Base-by-base conservation (phyloP, 2,888 invertebrate genomes). In the Cheiracanthium punctorium region DNA sequence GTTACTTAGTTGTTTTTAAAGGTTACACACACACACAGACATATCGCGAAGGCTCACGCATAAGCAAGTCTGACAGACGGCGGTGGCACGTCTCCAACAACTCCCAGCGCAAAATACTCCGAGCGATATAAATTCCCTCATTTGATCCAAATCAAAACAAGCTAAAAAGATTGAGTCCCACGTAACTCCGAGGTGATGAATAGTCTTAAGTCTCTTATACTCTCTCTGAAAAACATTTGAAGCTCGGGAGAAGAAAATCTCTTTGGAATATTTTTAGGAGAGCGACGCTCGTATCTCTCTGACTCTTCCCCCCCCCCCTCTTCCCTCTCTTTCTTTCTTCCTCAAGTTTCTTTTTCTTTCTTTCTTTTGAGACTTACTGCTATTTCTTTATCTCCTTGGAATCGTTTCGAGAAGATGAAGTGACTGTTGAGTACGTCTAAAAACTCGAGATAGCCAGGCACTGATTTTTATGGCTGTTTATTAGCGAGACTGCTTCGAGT, bases 61-160 rank as follows among this genome's bases (percentile, higher is more conserved):
- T n/a, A n/a, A n/a, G n/a, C n/a, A n/a, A n/a, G n/a, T n/a, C n/a
- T n/a, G n/a, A n/a, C n/a, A n/a, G n/a, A n/a, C n/a, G n/a, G n/a
- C n/a, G n/a, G n/a, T n/a, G n/a, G n/a, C n/a, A n/a, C n/a, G n/a
- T n/a, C n/a, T n/a, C n/a, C n/a, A n/a, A n/a, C n/a, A n/a, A 48
- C 43, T 48, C 1, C 17, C 43, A 48, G 43, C 43, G 17, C 5
- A 48, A 48, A 48, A 48, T 17, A 48, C 10, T 48, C 14, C 37
- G 5, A 17, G n/a, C 10, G 43, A 48, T 37, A 37, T 10, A 48
- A 10, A 48, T 48, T 48, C 43, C n/a, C 58, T 58, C 58, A 24
- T 58, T 58, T 58, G 58, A 58, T 58, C 58, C 24, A 24, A 58
- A 58, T 58, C 58, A 58, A 58, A 58, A 58, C 58, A 58, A 58